Base-by-base conservation (phyloP, 1,140 invertebrate species). In the Drosophila lacteicornis region DNA sequence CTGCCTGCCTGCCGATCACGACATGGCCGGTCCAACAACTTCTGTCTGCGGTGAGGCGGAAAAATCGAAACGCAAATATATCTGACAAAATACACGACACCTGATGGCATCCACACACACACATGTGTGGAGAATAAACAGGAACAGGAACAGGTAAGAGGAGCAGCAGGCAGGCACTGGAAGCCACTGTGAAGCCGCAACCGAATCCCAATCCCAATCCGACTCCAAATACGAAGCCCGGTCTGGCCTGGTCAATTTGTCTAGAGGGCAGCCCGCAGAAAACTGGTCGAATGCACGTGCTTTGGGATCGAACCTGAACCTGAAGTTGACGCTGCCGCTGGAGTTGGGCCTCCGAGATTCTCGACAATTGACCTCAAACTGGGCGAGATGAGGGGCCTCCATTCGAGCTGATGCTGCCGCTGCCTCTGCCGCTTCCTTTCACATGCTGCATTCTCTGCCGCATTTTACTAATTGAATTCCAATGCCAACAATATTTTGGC, bases 51-150 rank as follows among this genome's bases (percentile, higher is more conserved):
- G 56, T 77, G 74, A 77, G 75, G 55, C 62, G 47, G 73, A 77
- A 77, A 77, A 77, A 77, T 69, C 83, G 76, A 77, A 87, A 86
- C 80, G 83, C 83, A 86, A 86, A 86, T 86, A 88, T 87, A 77
- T 86, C 77, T 87, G 80, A 84, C 84, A 80, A 83, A 87, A 88
- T 87, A 88, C 80, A 83, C 83, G 83, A 87, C 83, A 87, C 84
- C 84, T 87, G 84, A 87, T 88, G 83, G 60, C 73, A 80, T 70
- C 63, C 77, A 66, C 38, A 47, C 36, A 65, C 27, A 56, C 49
- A 51, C 19, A 59, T 27, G 36, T 63, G 60, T 33, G 60, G 12
- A 57, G 65, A 40, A 43, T 43, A 71, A 71, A 73, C 68, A 59
- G 68, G 66, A 60, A 60, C 58, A 55, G 58, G 13, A 73, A 73